Percentiles rank a stretch among this genome's conserved stretches.
phyloP scores from a whole-genome alignment of 1,140 invertebrate species.

The Drepana arcuata region DNA sequence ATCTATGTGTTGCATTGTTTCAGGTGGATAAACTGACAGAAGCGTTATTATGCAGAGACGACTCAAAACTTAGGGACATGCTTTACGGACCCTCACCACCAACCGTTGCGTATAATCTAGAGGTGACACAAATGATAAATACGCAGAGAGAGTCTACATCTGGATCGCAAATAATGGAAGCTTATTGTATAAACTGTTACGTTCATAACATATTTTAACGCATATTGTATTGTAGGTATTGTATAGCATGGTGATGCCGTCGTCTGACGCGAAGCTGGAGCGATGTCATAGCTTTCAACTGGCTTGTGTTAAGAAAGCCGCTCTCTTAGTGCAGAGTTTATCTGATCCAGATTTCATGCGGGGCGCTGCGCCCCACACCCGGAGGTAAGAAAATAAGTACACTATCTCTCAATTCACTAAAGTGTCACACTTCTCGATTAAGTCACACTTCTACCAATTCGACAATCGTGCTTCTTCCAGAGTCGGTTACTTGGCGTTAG shows the following conservation, averaged over 20 bases:
- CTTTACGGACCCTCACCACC: conserved; percentile 64
- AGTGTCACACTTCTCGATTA: too few relatives aligned
- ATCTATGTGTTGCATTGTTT: too few relatives aligned
- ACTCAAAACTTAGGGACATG: conserved; percentile 57
- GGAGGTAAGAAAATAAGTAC: conserved; percentile 39
- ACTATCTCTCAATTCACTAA: too few relatives aligned
- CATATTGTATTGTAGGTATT: too few relatives aligned
- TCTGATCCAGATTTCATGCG: conserved; percentile 58
- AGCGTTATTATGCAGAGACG: conserved; percentile 57
- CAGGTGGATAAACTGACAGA: conserved; percentile 66
- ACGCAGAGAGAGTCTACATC: too few relatives aligned
- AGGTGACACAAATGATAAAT: conserved; percentile 37
- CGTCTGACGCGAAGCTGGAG: conserved; percentile 85
- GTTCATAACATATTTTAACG: too few relatives aligned
- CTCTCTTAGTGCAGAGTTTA: conserved; percentile 59
- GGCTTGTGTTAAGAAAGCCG: conserved; percentile 86
- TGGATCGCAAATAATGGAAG: too few relatives aligned
- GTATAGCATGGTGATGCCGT: conserved; percentile 94
- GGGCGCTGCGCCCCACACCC: conserved; percentile 55
- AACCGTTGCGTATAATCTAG: conserved; percentile 65
- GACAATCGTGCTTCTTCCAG: conserved; percentile 54
- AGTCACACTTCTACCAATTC: too few relatives aligned
- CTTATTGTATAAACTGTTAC: too few relatives aligned
- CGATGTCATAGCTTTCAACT: conserved; percentile 90
- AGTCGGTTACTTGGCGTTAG: conserved; percentile 88